phyloP scores from a whole-genome alignment of 1,140 invertebrate genomes.

The Eriosoma lanigerum region DNA sequence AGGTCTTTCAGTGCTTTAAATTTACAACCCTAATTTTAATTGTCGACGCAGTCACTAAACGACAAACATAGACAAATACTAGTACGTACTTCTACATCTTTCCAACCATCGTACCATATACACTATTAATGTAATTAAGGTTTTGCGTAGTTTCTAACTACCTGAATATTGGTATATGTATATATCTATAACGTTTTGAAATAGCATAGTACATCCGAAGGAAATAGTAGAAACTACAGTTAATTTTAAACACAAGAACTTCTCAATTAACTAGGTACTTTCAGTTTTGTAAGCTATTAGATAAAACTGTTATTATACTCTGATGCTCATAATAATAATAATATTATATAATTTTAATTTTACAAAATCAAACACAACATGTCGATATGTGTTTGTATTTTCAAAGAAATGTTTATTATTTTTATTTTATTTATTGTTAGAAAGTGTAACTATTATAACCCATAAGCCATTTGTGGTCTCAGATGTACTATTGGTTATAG shows the following conservation, averaged over 20 bases:
- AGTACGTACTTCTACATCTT: neutral
- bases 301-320: neutral
- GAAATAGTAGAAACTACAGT: neutral
- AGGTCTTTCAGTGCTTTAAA: neutral
- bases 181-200: neutral
- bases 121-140: neutral
- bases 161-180: neutral
- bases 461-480: slow-evolving; percentile 2
- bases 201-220: neutral
- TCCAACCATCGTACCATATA: neutral
- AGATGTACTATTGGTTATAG: neutral
- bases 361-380: neutral
- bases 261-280: neutral
- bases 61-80: slow-evolving; percentile 2
- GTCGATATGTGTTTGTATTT: neutral
- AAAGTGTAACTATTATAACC: neutral
- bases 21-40: slow-evolving; percentile 10
- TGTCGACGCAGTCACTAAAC: neutral
- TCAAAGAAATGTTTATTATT: neutral
- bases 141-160: slow-evolving; percentile 8
- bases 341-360: neutral
- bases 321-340: too few relatives aligned
- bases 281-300: neutral
- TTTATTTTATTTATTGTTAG: neutral
- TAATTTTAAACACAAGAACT: neutral